These are phyloP conservation scores for Tragelaphus strepsiceros DNA, from an alignment of 2,113 vertebrate genomes.

Conservation along the genomic window DNA sequence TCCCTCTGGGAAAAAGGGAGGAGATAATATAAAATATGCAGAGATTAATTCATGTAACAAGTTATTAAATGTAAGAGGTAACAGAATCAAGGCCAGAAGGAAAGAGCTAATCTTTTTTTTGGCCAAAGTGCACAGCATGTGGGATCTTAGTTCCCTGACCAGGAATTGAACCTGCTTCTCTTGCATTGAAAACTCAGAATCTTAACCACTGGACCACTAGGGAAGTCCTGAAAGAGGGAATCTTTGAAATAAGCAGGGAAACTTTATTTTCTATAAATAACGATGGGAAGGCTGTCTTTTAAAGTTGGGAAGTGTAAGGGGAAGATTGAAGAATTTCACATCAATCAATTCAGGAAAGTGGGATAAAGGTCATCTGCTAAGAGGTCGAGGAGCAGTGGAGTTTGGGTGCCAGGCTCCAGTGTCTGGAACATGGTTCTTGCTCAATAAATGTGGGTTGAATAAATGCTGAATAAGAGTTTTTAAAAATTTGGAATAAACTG, in stretches of 20 bases:
- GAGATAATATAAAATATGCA: background rate
- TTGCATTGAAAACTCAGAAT: background rate
- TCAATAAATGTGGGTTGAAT: background rate
- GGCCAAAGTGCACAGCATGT: background rate
- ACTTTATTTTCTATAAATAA: background rate
- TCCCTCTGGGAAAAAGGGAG: background rate
- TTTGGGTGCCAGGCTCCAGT: background rate
- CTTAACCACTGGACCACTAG: background rate
- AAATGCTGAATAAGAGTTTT: background rate
- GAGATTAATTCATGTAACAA: background rate
- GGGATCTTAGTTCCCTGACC: background rate
- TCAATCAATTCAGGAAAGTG: background rate
- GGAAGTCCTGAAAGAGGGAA: background rate
- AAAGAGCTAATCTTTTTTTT: background rate
- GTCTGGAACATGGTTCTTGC: background rate
- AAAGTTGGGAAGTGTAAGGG: background rate
- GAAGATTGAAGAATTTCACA: background rate
- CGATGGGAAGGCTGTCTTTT: background rate
- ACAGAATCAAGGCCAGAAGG: background rate
- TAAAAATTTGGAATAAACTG: background rate
- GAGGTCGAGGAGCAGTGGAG: fast-evolving
- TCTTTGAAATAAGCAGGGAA: background rate
- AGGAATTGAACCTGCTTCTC: background rate
- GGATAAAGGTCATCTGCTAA: background rate
- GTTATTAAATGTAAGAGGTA: background rate